These are phyloP conservation scores for Oxystoma pomonae DNA, from an alignment of 2,888 invertebrate genomes.

Conservation along the genomic window DNA sequence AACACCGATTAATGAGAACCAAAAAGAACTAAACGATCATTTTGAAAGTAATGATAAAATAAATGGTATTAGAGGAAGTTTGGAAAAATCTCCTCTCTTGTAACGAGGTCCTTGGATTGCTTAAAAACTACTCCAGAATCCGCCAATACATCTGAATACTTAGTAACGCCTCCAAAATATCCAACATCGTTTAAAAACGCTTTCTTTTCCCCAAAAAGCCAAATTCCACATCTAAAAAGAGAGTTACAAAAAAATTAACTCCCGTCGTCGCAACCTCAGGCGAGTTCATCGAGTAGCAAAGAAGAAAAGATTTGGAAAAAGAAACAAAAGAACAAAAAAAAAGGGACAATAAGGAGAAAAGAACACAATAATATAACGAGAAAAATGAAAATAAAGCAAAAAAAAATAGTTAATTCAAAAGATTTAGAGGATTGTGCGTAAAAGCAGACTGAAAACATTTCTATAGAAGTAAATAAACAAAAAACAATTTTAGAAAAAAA, in stretches of 20 bases:
- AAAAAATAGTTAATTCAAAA: not conserved
- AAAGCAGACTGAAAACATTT: not conserved
- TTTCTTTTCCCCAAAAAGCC: not conserved
- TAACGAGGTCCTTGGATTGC: not conserved
- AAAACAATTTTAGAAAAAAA: not conserved
- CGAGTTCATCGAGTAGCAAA: conserved; percentile 14
- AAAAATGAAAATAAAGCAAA: not conserved
- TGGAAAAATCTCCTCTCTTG: conserved; percentile 3
- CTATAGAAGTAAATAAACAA: not conserved
- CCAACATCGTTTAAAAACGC: not conserved
- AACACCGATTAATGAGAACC: not conserved
- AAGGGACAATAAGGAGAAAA: not conserved
- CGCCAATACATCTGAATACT: not conserved
- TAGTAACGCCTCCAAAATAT: not conserved
- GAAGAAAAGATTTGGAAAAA: conserved; percentile 11
- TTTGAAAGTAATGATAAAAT: conserved; percentile 2
- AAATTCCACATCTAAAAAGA: not conserved
- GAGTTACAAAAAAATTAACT: conserved; percentile 6
- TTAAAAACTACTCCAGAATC: conserved; percentile 3
- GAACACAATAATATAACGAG: not conserved
- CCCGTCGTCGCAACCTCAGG: conserved; percentile 9
- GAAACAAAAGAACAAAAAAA: conserved; percentile 4
- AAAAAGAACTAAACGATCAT: too few species aligned
- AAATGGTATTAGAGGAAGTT: not conserved
- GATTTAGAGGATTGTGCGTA: not conserved